phyloP scores from a whole-genome alignment of 1,140 invertebrate genomes.

The Cydia pomonella region DNA sequence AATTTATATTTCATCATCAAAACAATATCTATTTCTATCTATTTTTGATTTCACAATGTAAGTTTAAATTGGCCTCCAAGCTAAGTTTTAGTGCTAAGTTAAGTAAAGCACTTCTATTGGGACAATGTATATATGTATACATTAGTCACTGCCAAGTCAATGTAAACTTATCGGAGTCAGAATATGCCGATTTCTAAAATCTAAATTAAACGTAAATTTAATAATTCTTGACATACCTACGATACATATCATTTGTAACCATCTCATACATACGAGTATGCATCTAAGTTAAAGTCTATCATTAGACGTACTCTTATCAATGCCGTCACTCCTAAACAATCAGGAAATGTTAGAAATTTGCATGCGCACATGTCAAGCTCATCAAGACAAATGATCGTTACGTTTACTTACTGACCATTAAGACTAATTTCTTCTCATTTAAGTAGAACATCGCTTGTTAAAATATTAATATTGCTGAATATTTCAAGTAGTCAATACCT shows the following conservation, averaged over 20 bases:
- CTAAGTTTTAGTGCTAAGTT: no score
- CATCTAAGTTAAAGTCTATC: background rate
- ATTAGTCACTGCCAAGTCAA: no score
- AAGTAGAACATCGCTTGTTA: background rate
- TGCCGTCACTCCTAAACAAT: background rate
- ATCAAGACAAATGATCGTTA: constrained; percentile 22
- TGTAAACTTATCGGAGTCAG: no score
- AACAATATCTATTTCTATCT: no score
- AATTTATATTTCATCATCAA: no score
- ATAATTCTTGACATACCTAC: no score
- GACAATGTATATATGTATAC: no score
- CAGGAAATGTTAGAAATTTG: constrained; percentile 24
- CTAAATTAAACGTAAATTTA: no score
- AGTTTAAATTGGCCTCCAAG: no score
- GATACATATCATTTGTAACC: background rate
- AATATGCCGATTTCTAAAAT: no score
- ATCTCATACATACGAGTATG: background rate
- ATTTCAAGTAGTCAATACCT: background rate
- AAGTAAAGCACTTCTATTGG: no score
- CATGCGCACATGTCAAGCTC: constrained; percentile 21
- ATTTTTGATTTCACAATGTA: no score
- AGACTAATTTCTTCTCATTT: constrained; percentile 24
- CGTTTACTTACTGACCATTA: background rate
- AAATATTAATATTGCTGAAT: constrained; percentile 14
- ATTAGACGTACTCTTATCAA: background rate